Evolutionary conservation across 2,888 invertebrate species (phyloP).

Genomic region (Eupithecia tripunctaria): DNA sequence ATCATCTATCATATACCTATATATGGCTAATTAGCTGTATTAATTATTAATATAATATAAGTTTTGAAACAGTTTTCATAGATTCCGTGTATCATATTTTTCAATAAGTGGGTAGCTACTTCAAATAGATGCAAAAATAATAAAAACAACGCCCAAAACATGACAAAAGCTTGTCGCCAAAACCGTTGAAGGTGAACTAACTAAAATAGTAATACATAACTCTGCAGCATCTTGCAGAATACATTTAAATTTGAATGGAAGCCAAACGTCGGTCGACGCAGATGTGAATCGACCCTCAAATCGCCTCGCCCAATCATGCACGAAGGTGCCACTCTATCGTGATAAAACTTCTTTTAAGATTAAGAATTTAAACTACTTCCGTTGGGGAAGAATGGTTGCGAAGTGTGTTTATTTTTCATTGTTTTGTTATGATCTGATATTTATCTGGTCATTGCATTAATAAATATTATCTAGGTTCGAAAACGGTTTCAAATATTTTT

Average conservation of each 20-base stretch:
- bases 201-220: slow-evolving; percentile 41
- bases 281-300: slow-evolving; percentile 73
- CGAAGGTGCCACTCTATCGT: slow-evolving; percentile 64
- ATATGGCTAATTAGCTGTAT: neutral
- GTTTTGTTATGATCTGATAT: neutral
- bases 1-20: no score
- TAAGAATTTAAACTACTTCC: slow-evolving; percentile 34
- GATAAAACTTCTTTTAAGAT: slow-evolving; percentile 51
- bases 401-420: slow-evolving; percentile 2
- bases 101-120: neutral
- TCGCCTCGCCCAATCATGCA: slow-evolving; percentile 72
- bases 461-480: neutral
- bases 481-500: neutral
- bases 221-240: slow-evolving; percentile 44
- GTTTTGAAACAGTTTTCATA: neutral
- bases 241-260: slow-evolving; percentile 73
- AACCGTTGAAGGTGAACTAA: slow-evolving; percentile 38
- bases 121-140: neutral
- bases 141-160: slow-evolving; percentile 12
- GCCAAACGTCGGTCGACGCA: slow-evolving; percentile 67
- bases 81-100: neutral
- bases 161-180: slow-evolving; percentile 31
- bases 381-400: slow-evolving; percentile 2
- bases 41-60: no score
- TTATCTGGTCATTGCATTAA: neutral